Conservation (phyloP, 2,113 vertebrate species). For the Narcine bancroftii region DNA sequence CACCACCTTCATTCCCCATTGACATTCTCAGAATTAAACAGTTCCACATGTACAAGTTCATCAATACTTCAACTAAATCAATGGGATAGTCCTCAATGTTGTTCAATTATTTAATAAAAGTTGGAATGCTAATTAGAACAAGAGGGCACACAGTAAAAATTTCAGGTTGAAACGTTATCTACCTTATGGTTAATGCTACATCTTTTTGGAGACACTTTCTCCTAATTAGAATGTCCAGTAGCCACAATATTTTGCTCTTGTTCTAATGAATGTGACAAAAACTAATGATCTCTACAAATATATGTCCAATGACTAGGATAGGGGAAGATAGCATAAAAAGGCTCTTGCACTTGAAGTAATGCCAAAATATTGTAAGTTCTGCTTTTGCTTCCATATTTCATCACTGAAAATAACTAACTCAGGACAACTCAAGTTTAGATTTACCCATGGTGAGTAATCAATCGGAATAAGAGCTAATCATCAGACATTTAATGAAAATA, state of each 20-base stretch:
- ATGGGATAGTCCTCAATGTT: background rate
- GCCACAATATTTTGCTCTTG: no score
- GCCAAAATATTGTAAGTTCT: background rate
- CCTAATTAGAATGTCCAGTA: no score
- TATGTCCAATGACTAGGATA: background rate
- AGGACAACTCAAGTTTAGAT: background rate
- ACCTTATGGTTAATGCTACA: no score
- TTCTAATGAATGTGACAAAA: no score
- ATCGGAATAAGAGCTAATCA: background rate
- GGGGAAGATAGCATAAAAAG: background rate
- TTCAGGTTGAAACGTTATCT: no score
- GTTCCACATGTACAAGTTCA: background rate
- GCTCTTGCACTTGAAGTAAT: background rate
- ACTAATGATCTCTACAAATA: background rate
- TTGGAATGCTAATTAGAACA: no score
- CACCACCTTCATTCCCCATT: no score
- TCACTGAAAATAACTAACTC: background rate
- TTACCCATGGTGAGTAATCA: background rate
- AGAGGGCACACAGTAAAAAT: no score
- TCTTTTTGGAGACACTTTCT: no score
- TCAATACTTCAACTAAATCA: background rate
- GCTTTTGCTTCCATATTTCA: background rate
- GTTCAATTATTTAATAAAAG: background rate
- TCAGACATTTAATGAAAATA: background rate
- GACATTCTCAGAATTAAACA: no score